Evolutionary conservation across 2,888 invertebrate species (phyloP).

Genomic region (Orthosia gothica): DNA sequence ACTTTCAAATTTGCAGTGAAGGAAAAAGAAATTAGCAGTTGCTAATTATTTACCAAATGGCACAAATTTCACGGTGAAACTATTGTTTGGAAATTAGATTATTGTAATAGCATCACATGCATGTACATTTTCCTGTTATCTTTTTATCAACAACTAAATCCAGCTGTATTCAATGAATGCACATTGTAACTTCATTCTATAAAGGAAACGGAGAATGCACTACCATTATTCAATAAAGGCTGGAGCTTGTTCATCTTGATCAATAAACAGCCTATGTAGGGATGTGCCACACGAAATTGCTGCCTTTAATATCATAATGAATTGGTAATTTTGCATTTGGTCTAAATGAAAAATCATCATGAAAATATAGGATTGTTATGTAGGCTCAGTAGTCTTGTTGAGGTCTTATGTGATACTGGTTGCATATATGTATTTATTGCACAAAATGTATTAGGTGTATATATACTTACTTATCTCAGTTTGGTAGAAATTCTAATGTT

Average conservation of each 20-base stretch:
- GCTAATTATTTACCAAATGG: background rate
- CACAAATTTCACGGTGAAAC: background rate
- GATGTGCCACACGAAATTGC: slow-evolving; percentile 1
- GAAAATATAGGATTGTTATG: background rate
- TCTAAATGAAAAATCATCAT: background rate
- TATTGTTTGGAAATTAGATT: slow-evolving; percentile 4
- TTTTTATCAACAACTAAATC: slow-evolving; percentile 3
- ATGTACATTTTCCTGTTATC: background rate
- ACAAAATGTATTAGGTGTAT: background rate
- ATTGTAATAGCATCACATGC: background rate
- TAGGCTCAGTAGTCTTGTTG: background rate
- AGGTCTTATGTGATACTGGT: background rate
- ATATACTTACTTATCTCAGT: background rate
- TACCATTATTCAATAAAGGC: slow-evolving; percentile 44
- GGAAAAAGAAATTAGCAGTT: background rate
- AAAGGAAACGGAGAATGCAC: slow-evolving; percentile 28
- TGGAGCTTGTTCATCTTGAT: slow-evolving; percentile 30
- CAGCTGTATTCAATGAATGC: slow-evolving; percentile 20
- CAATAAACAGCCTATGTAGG: slow-evolving; percentile 18
- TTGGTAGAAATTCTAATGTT: background rate
- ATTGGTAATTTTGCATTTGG: background rate
- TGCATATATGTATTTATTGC: background rate
- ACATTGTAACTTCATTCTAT: slow-evolving; percentile 22
- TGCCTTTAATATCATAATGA: background rate
- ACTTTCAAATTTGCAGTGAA: background rate